Evolutionary conservation across 1,140 invertebrate genomes (phyloP), one percentile per base, ranked within the genome.

Genomic region (Tetramorium alpestre): DNA sequence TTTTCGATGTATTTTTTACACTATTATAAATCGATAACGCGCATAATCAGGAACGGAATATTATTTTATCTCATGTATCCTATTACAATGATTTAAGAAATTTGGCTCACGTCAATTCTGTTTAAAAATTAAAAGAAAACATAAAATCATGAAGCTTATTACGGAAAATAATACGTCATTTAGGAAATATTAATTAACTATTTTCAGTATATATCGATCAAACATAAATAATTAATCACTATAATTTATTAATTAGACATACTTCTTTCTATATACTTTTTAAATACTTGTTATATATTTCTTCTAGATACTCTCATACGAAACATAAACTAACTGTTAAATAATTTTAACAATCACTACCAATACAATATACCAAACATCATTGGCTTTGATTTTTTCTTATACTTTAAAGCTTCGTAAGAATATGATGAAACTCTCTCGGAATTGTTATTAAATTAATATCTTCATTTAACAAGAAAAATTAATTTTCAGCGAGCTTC

Each of bases 401-500:
- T 22, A 41, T 11, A n/a, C 1, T 41, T 67, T 67, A 67, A 44
- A 22, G 11, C 8, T 44, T 67, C 65, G 4, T 41, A 44, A 44
- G 5, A 22, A 69, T 2, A 69, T 44, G 22, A 65, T 65, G 3
- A 11, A 65, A 1, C n/a, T 44, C 1, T 58, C 2, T 64, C 3
- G 22, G 22, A 22, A 22, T 22, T 25, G 16, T 65, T 22, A 41
- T 65, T 22, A 16, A 67, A 44, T 44, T 47, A 67, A 10, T 11
- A 65, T 22, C n/a, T 25, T 44, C 5, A 16, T 25, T 69, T 47
- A 47, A 67, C 47, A 67, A 47, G 11, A 47, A 62, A 70, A 75
- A 70, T 78, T 58, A 70, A 86, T 56, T 86, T 85, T 70, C 90
- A 96, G 93, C 94, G 96, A 44, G 96, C 96, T 16, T 92, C 94